phyloP scores from a whole-genome alignment of 2,888 invertebrate genomes.

The Oligia fasciuncula region DNA sequence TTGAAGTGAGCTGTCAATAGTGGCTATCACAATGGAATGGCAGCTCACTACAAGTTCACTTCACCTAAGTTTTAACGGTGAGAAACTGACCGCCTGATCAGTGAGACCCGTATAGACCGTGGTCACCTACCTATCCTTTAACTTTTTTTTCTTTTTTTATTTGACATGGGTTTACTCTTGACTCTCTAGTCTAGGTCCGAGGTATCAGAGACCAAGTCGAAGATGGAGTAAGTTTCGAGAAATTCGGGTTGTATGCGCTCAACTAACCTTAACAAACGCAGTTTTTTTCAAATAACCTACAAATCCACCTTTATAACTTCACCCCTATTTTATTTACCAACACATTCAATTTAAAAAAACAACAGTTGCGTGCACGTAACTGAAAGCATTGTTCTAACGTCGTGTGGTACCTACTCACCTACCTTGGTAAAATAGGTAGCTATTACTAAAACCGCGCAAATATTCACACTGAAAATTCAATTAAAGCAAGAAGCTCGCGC shows the following conservation, averaged over 20 bases:
- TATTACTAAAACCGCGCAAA: constrained; percentile 38
- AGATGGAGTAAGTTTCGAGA: no score
- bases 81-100: no score
- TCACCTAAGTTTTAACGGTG: no score
- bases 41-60: no score
- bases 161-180: no score
- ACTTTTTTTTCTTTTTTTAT: no score
- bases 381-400: neutral
- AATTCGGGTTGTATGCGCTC: no score
- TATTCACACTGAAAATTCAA: constrained; percentile 43
- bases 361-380: neutral
- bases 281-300: neutral
- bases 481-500: constrained; percentile 31
- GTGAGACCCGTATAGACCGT: neutral
- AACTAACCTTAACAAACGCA: no score
- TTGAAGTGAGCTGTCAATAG: no score
- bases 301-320: neutral
- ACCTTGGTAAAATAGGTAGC: constrained; percentile 6
- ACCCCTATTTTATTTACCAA: neutral
- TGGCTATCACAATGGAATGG: no score
- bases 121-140: neutral
- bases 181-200: no score
- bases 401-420: neutral
- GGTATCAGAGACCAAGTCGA: no score
- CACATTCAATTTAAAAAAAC: neutral